Evolutionary conservation across 2,888 invertebrate genomes (phyloP).

Genomic region (Mesorhabditis belari): DNA sequence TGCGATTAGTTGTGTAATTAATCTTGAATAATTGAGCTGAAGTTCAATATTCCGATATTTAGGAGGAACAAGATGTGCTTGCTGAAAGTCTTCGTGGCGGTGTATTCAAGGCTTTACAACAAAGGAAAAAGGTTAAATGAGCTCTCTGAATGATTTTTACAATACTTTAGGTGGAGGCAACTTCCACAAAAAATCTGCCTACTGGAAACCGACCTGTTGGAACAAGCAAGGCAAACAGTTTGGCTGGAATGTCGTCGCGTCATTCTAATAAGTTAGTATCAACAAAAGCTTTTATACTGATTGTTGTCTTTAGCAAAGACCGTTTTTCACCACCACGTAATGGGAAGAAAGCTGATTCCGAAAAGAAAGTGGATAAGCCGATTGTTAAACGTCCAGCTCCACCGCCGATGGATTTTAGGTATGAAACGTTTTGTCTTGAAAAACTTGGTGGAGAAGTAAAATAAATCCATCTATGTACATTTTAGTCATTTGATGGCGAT

Average conservation of each 20-base stretch:
- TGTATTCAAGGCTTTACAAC: conserved; percentile 26
- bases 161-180: neutral
- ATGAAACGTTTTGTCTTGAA: neutral
- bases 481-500: neutral
- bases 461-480: no score
- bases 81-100: conserved; percentile 21
- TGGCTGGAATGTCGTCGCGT: conserved; percentile 24
- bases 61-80: conserved; percentile 29
- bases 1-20: neutral
- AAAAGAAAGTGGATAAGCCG: conserved; percentile 5
- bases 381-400: conserved; percentile 13
- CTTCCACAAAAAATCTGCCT: conserved; percentile 2
- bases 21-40: neutral
- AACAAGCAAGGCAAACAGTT: conserved; percentile 29
- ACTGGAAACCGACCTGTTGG: conserved; percentile 25
- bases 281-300: neutral
- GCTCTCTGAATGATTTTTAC: no score
- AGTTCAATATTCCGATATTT: neutral
- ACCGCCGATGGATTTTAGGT: conserved; percentile 24
- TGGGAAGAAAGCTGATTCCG: conserved; percentile 4
- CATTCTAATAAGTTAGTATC: conserved; percentile 21
- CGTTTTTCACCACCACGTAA: conserved; percentile 30
- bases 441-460: no score
- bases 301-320: conserved; percentile 13
- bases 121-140: conserved; percentile 23